Base-by-base conservation (phyloP, 1,140 invertebrate genomes). In the Zaprionus africanus region DNA sequence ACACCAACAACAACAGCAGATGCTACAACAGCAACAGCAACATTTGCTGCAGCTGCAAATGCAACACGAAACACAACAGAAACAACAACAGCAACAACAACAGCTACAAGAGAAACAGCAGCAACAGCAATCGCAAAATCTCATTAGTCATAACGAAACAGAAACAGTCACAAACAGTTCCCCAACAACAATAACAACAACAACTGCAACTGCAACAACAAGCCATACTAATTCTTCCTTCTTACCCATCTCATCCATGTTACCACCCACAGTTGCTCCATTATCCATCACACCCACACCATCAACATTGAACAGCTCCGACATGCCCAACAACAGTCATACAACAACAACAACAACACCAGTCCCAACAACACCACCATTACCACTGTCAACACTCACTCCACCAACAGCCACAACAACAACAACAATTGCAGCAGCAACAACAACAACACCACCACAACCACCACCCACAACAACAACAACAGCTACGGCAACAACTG, bases 171-270 rank as follows among this genome's bases (percentile, higher is more conserved):
- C 31, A 34, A 34, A 17, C 41, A 46, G 41, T 9, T 6, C n/a
- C n/a, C 41, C n/a, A 46, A 46, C 41, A 46, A 43, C n/a, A 31
- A 7, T 6, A 31, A 0, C 7, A 51, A 64, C 58, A 61, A 54
- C 54, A 63, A 46, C 24, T 19, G 58, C 36, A 28, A 1, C 28
- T n/a, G 9, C 24, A 31, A 15, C 69, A 34, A 15, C 57, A 68
- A 62, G 56, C 62, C 76, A 86, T 78, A 90, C 81, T 88, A 88
- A 88, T 88, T 76, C 82, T 61, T 82, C 73, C 81, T 65, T 90
- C 66, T 90, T 84, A 70, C 85, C 78, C 78, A 90, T 88, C 61
- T 83, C 87, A 83, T 81, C 84, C 83, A 88, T 87, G 78, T 81
- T 87, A 78, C 84, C 85, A 76, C 82, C 85, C 86, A 79, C 85